Evolutionary conservation across 2,797 vertebrate genomes (phyloP).

Genomic region (Rhynchotus rufescens): DNA sequence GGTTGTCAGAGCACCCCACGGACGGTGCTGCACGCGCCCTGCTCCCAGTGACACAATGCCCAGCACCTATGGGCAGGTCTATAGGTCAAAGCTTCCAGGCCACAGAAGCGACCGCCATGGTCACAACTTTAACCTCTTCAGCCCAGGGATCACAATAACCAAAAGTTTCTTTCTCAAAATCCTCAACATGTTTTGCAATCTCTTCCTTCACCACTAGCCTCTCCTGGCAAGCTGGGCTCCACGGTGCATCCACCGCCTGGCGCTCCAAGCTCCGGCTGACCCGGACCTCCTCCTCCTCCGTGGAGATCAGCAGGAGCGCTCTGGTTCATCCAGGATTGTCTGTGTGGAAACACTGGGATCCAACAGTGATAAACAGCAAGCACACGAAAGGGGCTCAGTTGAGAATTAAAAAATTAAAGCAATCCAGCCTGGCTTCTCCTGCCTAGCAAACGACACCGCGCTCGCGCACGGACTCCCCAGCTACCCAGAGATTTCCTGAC

Average conservation of each 20-base stretch:
- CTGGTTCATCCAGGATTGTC: background rate
- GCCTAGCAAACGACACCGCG: background rate
- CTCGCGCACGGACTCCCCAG: background rate
- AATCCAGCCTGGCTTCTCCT: background rate
- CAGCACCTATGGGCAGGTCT: conserved; percentile 43
- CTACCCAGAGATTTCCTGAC: background rate
- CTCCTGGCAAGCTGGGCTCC: background rate
- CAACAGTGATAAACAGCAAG: accelerated
- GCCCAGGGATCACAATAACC: too few relatives aligned
- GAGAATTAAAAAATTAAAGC: background rate
- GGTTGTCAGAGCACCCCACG: conserved; percentile 52
- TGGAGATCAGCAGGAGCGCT: background rate
- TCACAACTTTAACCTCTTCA: conserved; percentile 23
- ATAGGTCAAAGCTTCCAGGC: conserved; percentile 57
- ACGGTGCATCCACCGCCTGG: background rate
- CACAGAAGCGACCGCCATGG: conserved; percentile 50
- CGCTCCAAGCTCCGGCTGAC: background rate
- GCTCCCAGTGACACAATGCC: conserved; percentile 65
- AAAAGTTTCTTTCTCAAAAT: too few relatives aligned
- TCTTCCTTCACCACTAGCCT: background rate
- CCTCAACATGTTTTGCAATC: background rate
- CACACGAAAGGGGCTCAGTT: background rate
- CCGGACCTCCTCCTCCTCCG: background rate
- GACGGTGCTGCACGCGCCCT: conserved; percentile 58
- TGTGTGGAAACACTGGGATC: background rate